Evolutionary conservation across 2,888 invertebrate genomes (phyloP), one percentile per base, ranked within the genome.

Genomic region (Tinea trinotella): DNA sequence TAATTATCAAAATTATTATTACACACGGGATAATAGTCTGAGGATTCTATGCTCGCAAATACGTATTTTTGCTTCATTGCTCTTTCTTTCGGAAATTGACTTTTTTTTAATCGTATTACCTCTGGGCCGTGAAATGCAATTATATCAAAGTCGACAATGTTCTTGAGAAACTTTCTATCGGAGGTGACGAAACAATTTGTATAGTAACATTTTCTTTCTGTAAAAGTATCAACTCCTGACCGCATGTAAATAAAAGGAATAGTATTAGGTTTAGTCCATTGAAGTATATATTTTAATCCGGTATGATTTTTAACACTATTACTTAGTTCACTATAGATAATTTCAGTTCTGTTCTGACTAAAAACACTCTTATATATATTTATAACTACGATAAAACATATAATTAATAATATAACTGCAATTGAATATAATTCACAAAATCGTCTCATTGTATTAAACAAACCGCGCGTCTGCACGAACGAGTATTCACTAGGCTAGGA

Each of bases 131-230:
- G 58, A 54, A 83, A 79, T 0, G 67, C 64, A 1, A 82, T 60
- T 0, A 72, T 74, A 55, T 82, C 76, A 57, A 70, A 82, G 48
- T 70, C 65, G 0, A 66, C 67, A 5, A 62, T 57, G 57, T 73
- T 70, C 2, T 59, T 60, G 0, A 74, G 59, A 19, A 62, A 60
- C 0, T 57, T 60, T 46, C 56, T 61, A 22, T 80, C 59, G 12
- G 56, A 58, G 1, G 77, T 78, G 1, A 81, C 73, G 52, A 62
- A 65, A 58, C 82, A 82, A 52, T 81, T 81, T 4, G 62, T 68
- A 46, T 64, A 64, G n/a, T 60, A 56, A 60, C 79, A 80, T 6
- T 71, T 65, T 40, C 63, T 65, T 1, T 62, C 59, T 20, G 71
- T 60, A 56, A 77, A 79, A 3, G 60, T 64, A 35, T 58, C 50